Evolutionary conservation across 2,113 vertebrate genomes (phyloP).

Genomic region (Perccottus glenii): DNA sequence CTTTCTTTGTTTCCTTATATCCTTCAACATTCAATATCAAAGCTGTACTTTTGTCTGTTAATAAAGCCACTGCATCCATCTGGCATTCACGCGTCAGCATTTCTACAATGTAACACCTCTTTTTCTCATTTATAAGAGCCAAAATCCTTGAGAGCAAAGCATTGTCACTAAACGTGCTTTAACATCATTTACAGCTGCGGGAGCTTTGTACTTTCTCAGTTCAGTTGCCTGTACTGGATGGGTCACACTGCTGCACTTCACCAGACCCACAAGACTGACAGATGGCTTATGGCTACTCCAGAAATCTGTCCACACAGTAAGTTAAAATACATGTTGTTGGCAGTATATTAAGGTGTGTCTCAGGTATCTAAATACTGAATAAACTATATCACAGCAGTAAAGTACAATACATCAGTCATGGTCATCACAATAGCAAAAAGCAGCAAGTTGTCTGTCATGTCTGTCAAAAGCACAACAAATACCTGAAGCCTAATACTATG

Average conservation of each 20-base stretch:
- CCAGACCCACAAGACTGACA: slow-evolving; percentile 15
- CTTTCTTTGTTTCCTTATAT: slow-evolving; percentile 23
- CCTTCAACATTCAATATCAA: slow-evolving; percentile 26
- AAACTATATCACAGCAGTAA: too few species aligned
- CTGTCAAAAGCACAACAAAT: too few species aligned
- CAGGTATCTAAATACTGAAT: neutral
- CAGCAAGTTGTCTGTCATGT: too few species aligned
- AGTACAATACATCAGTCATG: neutral
- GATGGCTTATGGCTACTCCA: slow-evolving; percentile 17
- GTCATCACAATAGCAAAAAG: too few species aligned
- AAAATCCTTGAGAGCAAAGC: slow-evolving; percentile 37
- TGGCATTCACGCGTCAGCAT: slow-evolving; percentile 51
- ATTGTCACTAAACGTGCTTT: slow-evolving; percentile 39
- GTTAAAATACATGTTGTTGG: neutral
- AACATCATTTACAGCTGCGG: slow-evolving; percentile 55
- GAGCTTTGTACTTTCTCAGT: slow-evolving; percentile 27
- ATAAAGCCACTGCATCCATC: slow-evolving; percentile 54
- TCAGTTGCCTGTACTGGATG: slow-evolving; percentile 26
- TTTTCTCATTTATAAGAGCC: slow-evolving; percentile 20
- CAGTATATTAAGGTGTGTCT: neutral
- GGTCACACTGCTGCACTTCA: slow-evolving; percentile 26
- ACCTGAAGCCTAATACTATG: neutral
- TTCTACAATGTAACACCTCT: slow-evolving; percentile 44
- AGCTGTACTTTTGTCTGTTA: slow-evolving; percentile 15
- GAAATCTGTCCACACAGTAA: neutral